A percentile compares a stretch with the other conserved stretches of the same genome.
Conservation (phyloP, 1,140 invertebrate genomes). For the Paraescarpia echinospica region DNA sequence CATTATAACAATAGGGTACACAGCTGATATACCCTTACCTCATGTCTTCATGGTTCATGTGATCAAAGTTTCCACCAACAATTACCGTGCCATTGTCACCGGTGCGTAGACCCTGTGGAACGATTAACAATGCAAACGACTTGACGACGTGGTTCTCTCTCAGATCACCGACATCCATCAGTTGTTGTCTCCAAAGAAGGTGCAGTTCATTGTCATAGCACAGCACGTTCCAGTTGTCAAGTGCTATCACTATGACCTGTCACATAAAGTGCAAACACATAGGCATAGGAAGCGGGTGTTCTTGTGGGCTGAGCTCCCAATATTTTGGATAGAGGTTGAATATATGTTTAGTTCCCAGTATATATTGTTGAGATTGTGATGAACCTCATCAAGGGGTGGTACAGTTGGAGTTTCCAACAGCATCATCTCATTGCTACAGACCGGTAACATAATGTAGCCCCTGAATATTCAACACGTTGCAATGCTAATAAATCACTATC, state of each 20-base stretch:
- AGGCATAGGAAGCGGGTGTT: too few species aligned
- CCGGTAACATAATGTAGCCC: too few species aligned
- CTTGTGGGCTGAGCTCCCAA: too few species aligned
- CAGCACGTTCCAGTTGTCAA: conserved; percentile 47
- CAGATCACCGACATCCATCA: conserved; percentile 35
- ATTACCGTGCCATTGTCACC: conserved; percentile 45
- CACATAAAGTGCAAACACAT: neutral
- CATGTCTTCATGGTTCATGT: conserved; percentile 19
- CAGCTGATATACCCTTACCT: neutral
- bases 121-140: conserved; percentile 40
- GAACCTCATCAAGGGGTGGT: too few species aligned
- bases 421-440: too few species aligned
- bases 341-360: too few species aligned
- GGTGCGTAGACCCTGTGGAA: conserved; percentile 42
- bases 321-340: too few species aligned
- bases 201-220: conserved; percentile 44
- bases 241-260: conserved; percentile 46
- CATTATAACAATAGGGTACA: neutral
- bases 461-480: too few species aligned
- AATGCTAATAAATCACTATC: too few species aligned
- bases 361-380: too few species aligned
- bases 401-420: too few species aligned
- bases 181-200: conserved; percentile 40
- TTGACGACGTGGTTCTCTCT: conserved; percentile 38
- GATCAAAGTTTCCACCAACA: conserved; percentile 45